Conservation (phyloP, 2,888 invertebrate genomes). For the Meloe dianella region DNA sequence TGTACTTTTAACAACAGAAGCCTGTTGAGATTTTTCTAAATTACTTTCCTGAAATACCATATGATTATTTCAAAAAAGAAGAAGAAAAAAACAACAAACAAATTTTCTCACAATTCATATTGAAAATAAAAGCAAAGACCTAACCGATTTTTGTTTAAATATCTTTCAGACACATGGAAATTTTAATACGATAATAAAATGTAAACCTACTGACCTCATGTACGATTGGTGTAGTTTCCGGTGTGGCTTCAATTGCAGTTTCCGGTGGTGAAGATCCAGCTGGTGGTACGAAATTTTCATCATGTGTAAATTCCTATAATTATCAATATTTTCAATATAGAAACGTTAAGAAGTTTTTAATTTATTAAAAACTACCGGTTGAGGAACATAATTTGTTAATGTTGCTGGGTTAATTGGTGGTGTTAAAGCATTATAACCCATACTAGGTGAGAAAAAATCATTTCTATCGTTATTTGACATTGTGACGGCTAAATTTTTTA, state of each 20-base stretch:
- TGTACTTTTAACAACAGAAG: conserved; percentile 12
- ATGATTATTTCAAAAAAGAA: no score
- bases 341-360: neutral
- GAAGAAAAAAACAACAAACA: no score
- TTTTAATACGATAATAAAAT: no score
- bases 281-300: conserved; percentile 45
- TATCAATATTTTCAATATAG: neutral
- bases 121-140: no score
- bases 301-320: conserved; percentile 31
- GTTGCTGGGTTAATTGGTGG: conserved; percentile 57
- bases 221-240: conserved; percentile 83
- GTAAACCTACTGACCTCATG: conserved; percentile 20
- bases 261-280: conserved; percentile 80
- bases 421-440: conserved; percentile 52
- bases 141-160: no score
- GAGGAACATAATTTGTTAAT: conserved; percentile 59
- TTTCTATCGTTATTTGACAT: conserved; percentile 41
- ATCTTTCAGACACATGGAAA: no score
- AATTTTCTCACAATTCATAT: no score
- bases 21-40: neutral
- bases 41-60: conserved; percentile 1
- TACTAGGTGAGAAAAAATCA: conserved; percentile 53
- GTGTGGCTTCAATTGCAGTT: conserved; percentile 88
- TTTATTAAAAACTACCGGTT: conserved; percentile 54
- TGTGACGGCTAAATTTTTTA: conserved; percentile 46